Conservation (phyloP, 2,113 vertebrate genomes). For the Scytalopus superciliaris region DNA sequence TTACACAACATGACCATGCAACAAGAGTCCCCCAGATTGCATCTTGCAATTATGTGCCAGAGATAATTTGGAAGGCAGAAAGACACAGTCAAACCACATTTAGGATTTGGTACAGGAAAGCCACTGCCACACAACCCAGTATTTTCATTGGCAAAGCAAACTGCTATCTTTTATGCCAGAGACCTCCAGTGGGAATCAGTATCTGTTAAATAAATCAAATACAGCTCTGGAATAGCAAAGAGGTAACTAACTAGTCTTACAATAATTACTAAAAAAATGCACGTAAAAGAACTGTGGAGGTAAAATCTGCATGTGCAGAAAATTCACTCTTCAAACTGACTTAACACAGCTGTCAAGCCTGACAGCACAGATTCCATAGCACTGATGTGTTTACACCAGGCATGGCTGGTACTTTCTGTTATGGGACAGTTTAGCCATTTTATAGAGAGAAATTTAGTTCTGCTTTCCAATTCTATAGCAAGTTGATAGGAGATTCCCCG, state of each 20-base stretch:
- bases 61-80: neutral
- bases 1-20: neutral
- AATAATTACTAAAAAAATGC: neutral
- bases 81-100: accelerated
- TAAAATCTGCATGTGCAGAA: neutral
- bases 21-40: neutral
- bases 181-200: neutral
- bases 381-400: neutral
- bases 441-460: neutral
- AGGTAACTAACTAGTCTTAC: neutral
- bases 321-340: neutral
- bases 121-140: neutral
- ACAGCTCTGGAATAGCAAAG: neutral
- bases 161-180: neutral
- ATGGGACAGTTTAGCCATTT: neutral
- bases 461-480: neutral
- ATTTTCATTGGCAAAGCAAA: neutral
- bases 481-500: neutral
- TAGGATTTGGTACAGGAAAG: neutral
- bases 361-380: neutral
- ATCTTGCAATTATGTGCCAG: neutral
- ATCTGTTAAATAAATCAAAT: neutral
- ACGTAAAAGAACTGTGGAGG: neutral
- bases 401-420: neutral
- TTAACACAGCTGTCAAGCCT: neutral